A percentile compares a stretch with the other conserved stretches of the same genome.
These are phyloP conservation scores for Lucifuga dentata DNA, from an alignment of 2,113 vertebrate species.

Conservation along the genomic window DNA sequence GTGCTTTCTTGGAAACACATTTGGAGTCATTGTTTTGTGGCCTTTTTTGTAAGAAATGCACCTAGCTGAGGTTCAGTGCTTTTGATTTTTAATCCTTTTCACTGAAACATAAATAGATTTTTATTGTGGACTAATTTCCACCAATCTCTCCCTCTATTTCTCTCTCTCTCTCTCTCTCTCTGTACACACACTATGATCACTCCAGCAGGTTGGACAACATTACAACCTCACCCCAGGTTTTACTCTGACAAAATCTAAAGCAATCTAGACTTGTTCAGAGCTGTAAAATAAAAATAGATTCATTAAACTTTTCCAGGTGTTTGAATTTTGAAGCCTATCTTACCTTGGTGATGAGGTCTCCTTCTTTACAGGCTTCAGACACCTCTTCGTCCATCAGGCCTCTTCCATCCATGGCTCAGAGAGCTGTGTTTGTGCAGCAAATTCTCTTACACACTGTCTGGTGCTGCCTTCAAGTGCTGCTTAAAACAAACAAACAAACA, in stretches of 20 bases:
- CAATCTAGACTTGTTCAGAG: too few relatives aligned
- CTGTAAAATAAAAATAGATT: too few relatives aligned
- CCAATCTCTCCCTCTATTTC: too few relatives aligned
- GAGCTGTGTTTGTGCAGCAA: neutral
- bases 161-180: too few relatives aligned
- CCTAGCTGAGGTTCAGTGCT: too few relatives aligned
- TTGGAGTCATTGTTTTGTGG: constrained; percentile 4
- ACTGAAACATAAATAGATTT: neutral
- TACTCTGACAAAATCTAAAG: neutral
- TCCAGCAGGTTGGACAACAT: constrained; percentile 25
- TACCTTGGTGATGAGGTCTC: constrained; percentile 52
- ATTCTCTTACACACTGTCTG: neutral
- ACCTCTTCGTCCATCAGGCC: constrained; percentile 36
- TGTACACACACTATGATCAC: too few relatives aligned
- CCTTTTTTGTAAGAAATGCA: too few relatives aligned
- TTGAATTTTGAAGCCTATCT: neutral
- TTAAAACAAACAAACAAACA: neutral
- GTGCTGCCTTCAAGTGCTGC: constrained; percentile 42
- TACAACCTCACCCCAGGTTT: neutral
- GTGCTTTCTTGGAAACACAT: constrained; percentile 8
- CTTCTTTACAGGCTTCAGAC: constrained; percentile 42
- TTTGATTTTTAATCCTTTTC: too few relatives aligned
- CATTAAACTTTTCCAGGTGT: too few relatives aligned
- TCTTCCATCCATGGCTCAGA: constrained; percentile 17
- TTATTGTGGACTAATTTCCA: too few relatives aligned